Conservation (phyloP, 2,797 vertebrate species). For the Enteromius argenteus region DNA sequence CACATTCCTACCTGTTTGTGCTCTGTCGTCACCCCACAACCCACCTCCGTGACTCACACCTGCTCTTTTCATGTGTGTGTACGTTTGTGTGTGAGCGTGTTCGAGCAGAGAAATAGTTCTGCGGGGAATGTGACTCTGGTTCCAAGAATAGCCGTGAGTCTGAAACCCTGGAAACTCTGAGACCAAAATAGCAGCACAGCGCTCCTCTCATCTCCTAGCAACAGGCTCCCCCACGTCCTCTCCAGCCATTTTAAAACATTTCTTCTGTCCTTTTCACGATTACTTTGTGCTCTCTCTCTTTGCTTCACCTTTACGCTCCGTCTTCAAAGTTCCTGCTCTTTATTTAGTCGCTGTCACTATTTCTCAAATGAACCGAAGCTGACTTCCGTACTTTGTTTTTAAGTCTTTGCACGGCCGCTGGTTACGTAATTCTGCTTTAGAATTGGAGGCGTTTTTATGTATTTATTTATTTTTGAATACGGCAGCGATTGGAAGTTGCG, state of each 20-base stretch:
- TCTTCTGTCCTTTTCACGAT: constrained; percentile 40
- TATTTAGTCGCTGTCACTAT: constrained; percentile 9
- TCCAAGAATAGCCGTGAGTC: constrained; percentile 84
- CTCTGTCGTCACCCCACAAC: constrained; percentile 36
- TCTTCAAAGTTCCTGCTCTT: constrained; percentile 13
- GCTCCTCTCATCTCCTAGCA: constrained; percentile 80
- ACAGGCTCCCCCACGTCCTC: constrained; percentile 79
- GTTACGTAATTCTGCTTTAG: constrained; percentile 47
- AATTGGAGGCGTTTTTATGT: constrained; percentile 11
- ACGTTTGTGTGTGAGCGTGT: constrained; percentile 37
- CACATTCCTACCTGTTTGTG: constrained; percentile 15
- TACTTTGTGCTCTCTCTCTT: neutral
- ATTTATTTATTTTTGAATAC: neutral
- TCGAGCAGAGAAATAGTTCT: constrained; percentile 66
- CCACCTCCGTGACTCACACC: constrained; percentile 46
- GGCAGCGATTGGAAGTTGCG: neutral
- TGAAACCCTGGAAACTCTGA: constrained; percentile 84
- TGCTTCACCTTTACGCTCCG: constrained; percentile 20
- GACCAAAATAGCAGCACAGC: constrained; percentile 81
- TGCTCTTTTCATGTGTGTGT: constrained; percentile 31
- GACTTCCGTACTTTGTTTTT: neutral
- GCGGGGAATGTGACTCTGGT: constrained; percentile 80
- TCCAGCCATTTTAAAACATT: constrained; percentile 73
- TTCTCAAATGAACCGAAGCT: neutral
- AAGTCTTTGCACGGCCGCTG: neutral